Percentiles rank a stretch among this genome's conserved stretches.
Conservation (phyloP, 2,113 vertebrate genomes). For the Ameiurus melas region DNA sequence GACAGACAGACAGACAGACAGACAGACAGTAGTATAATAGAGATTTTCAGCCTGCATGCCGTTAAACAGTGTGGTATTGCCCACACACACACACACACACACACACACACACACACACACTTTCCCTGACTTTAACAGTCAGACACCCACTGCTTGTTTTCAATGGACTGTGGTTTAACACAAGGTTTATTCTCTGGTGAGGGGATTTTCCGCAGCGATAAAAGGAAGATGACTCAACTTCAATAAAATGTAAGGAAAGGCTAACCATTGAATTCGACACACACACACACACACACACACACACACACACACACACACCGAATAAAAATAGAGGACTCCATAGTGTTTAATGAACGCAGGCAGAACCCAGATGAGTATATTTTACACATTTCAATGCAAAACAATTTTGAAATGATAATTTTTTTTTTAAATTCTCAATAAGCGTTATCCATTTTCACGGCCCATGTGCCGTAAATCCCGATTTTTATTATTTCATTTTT, state of each 20-base stretch:
- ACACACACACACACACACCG: background rate
- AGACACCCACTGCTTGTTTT: conserved; percentile 4
- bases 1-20: background rate
- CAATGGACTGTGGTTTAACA: conserved; percentile 19
- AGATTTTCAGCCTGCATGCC: background rate
- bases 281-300: background rate
- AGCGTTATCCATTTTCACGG: background rate
- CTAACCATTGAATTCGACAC: background rate
- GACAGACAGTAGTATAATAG: background rate
- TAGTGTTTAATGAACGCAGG: no score
- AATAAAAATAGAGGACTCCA: background rate
- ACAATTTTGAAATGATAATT: no score
- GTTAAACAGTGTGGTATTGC: background rate
- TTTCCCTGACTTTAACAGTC: background rate
- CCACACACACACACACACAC: background rate
- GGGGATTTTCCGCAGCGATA: conserved; percentile 10
- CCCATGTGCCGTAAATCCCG: background rate
- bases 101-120: conserved; percentile 8
- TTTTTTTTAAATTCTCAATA: background rate
- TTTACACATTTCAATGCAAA: background rate
- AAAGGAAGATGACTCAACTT: conserved; percentile 1
- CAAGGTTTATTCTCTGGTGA: background rate
- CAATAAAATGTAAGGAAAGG: conserved; percentile 2
- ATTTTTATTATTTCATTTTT: background rate
- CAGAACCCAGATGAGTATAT: background rate